A percentile compares a stretch with the other conserved stretches of the same genome.
Conservation (phyloP, 2,113 vertebrate genomes). For the Aramus guarauna region DNA sequence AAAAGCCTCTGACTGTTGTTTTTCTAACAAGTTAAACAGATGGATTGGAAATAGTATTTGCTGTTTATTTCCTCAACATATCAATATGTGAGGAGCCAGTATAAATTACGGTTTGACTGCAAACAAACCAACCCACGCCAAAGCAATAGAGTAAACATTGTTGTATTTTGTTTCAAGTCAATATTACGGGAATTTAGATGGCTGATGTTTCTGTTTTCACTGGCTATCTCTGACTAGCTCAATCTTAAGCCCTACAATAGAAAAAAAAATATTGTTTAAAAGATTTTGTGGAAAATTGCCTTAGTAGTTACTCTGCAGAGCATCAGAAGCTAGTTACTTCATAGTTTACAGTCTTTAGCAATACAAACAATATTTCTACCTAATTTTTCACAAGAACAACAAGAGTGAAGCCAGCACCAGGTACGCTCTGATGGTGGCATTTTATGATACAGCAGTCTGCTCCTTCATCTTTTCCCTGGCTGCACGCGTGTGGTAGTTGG, state of each 20-base stretch:
- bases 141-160: slow-evolving; percentile 55
- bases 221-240: slow-evolving; percentile 4
- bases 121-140: slow-evolving; percentile 72
- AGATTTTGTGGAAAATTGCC: not conserved
- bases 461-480: not conserved
- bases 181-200: slow-evolving; percentile 35
- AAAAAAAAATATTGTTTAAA: not conserved
- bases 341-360: not conserved
- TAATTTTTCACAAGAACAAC: slow-evolving; percentile 1
- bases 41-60: slow-evolving; percentile 80
- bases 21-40: slow-evolving; percentile 75
- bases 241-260: not conserved
- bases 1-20: slow-evolving; percentile 72
- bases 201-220: slow-evolving; percentile 49
- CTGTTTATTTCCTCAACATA: slow-evolving; percentile 79
- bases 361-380: not conserved
- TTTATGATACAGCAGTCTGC: not conserved
- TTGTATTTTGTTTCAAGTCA: slow-evolving; percentile 54
- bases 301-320: not conserved
- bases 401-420: slow-evolving; percentile 21
- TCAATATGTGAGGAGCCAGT: slow-evolving; percentile 79
- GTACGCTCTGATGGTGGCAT: not conserved
- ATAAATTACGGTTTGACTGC: slow-evolving; percentile 74
- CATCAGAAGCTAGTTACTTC: not conserved
- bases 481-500: not conserved